phyloP scores from a whole-genome alignment of 1,140 invertebrate species.

The Heliothis subflexa region DNA sequence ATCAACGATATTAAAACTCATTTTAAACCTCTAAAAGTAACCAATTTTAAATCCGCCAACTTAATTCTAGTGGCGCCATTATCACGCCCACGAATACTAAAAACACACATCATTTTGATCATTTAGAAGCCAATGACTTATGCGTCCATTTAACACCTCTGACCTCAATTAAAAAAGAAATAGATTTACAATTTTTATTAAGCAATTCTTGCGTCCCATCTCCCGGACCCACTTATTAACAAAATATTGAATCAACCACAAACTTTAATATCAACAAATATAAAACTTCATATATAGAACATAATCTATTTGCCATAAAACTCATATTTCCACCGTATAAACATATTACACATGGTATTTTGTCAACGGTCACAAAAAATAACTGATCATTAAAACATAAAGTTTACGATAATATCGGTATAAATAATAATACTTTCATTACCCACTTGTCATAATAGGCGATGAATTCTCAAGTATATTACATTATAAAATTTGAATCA shows the following conservation, averaged over 20 bases:
- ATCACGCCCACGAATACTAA: conserved; percentile 19
- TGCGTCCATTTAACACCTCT: conserved; percentile 16
- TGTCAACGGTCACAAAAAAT: conserved; percentile 46
- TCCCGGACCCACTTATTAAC: conserved; percentile 16
- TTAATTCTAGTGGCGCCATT: conserved; percentile 28
- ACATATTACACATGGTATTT: conserved; percentile 33
- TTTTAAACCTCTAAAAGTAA: conserved; percentile 13
- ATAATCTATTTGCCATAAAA: conserved; percentile 51
- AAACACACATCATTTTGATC: conserved; percentile 25
- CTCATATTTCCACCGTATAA: conserved; percentile 41
- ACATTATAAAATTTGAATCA: conserved; percentile 48
- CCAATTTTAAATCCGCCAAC: conserved; percentile 15
- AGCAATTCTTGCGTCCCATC: conserved; percentile 32
- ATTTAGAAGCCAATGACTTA: conserved; percentile 14
- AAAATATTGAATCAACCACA: conserved; percentile 43
- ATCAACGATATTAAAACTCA: conserved; percentile 32
- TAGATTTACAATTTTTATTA: conserved; percentile 26
- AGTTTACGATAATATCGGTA: conserved; percentile 50
- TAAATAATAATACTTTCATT: conserved; percentile 50
- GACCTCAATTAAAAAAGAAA: conserved; percentile 12
- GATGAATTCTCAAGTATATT: conserved; percentile 51
- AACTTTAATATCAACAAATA: conserved; percentile 40
- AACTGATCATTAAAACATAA: conserved; percentile 47
- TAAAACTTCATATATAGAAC: conserved; percentile 43
- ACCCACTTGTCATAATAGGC: conserved; percentile 53